Conservation (phyloP, 2,113 vertebrate species). For the Sander vitreus region DNA sequence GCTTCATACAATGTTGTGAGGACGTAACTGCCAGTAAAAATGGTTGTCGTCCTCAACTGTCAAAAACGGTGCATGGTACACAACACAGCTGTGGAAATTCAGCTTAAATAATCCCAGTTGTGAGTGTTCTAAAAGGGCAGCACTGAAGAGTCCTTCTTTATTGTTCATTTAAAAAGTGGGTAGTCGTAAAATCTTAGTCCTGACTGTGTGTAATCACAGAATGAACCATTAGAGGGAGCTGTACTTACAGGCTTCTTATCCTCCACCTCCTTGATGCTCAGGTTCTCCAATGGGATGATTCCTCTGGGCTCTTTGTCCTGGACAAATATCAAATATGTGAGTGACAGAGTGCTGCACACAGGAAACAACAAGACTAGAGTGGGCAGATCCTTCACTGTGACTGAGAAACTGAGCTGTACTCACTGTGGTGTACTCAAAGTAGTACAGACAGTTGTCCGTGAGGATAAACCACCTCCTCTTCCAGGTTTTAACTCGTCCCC, state of each 20-base stretch:
- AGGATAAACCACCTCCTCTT: constrained; percentile 99
- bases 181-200: not conserved
- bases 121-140: not conserved
- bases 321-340: not conserved
- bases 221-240: constrained; percentile 55
- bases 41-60: not conserved
- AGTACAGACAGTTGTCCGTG: constrained; percentile 99
- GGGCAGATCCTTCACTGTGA: not conserved
- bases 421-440: constrained; percentile 99
- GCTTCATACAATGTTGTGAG: not conserved
- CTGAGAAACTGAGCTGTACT: constrained; percentile 68
- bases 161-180: not conserved
- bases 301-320: constrained; percentile 98
- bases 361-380: not conserved
- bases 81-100: not conserved
- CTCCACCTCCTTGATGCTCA: constrained; percentile 97
- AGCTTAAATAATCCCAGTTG: not conserved
- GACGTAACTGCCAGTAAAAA: too few relatives aligned
- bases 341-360: not conserved
- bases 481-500: constrained; percentile 98
- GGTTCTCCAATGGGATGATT: constrained; percentile 97
- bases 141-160: not conserved
- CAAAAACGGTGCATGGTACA: not conserved
- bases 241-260: constrained; percentile 96
- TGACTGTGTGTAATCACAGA: not conserved